Conservation (phyloP, 2,113 vertebrate species). For the Microtus richardsoni region DNA sequence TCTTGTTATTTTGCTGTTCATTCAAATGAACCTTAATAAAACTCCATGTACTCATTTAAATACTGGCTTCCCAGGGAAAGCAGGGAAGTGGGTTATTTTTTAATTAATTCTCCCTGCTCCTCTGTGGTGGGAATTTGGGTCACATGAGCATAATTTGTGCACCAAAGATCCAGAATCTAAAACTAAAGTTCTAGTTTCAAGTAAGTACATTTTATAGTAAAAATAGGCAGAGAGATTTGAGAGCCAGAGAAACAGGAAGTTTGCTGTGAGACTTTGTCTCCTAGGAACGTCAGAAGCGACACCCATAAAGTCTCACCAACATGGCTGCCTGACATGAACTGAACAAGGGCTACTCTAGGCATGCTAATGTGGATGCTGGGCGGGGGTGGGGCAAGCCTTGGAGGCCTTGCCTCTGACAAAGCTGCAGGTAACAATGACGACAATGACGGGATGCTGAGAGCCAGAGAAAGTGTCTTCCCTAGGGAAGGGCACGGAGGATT, state of each 20-base stretch:
- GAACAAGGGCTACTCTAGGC: not conserved
- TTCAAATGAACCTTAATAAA: not conserved
- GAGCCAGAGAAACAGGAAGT: not conserved
- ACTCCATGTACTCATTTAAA: not conserved
- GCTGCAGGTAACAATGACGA: not conserved
- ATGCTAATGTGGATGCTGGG: not conserved
- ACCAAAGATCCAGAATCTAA: constrained; percentile 24
- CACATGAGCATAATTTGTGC: not conserved
- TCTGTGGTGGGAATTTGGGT: not conserved
- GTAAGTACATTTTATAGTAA: constrained; percentile 45
- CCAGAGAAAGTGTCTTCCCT: not conserved
- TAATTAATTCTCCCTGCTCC: constrained; percentile 27
- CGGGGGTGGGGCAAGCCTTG: not conserved
- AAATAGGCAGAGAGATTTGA: not conserved
- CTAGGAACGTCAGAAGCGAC: not conserved
- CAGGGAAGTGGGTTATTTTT: not conserved
- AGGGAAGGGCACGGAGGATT: not conserved
- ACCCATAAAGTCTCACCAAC: not conserved
- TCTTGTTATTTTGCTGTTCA: constrained; percentile 32
- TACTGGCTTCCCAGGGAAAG: not conserved
- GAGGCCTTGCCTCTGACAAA: not conserved
- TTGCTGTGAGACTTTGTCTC: not conserved
- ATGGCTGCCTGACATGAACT: not conserved
- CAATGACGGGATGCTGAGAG: not conserved
- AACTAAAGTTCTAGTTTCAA: constrained; percentile 23